Conservation (phyloP, 2,888 invertebrate species). For the Muschampia staudingeri region DNA sequence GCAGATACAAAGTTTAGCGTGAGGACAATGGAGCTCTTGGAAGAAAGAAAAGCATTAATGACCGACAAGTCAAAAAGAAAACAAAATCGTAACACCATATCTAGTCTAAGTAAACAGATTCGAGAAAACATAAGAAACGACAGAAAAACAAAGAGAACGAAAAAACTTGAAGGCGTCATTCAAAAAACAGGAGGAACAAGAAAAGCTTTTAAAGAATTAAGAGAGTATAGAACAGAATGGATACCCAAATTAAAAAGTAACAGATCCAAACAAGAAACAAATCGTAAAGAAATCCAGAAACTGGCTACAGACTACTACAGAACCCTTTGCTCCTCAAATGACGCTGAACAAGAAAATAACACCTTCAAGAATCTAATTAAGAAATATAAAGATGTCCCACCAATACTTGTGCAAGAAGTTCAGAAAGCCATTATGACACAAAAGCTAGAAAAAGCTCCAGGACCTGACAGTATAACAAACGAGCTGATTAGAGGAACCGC, state of each 20-base stretch:
- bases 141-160: background rate
- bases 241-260: background rate
- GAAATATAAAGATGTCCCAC: too few species aligned
- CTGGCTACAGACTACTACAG: background rate
- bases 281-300: background rate
- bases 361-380: too few species aligned
- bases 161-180: background rate
- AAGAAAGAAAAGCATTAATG: background rate
- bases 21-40: background rate
- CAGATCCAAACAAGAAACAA: background rate
- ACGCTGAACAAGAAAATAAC: too few species aligned
- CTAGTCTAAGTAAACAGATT: background rate
- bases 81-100: background rate
- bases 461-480: background rate
- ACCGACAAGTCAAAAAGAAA: background rate
- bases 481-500: too few species aligned
- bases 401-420: too few species aligned
- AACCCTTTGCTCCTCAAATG: too few species aligned
- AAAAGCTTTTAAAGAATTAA: background rate
- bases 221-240: background rate
- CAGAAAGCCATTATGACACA: too few species aligned
- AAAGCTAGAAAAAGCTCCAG: too few species aligned
- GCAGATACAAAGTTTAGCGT: conserved; percentile 17
- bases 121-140: conserved; percentile 1
- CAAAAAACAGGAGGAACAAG: background rate